phyloP scores from a whole-genome alignment of 2,113 vertebrate species.

The Psephotus haematonotus region DNA sequence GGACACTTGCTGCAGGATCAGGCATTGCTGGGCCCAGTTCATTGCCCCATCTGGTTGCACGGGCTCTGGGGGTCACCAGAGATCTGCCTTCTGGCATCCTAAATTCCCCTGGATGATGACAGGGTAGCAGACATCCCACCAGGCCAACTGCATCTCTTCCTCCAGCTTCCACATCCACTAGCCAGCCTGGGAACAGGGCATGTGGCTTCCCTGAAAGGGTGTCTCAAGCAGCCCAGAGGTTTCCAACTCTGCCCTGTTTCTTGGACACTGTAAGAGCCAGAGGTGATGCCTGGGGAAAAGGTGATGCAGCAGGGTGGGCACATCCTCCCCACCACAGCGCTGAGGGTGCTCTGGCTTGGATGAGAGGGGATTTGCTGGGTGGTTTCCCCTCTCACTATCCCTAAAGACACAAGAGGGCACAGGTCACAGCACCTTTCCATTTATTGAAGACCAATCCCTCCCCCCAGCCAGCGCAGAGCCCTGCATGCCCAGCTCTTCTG shows the following conservation, averaged over 20 bases:
- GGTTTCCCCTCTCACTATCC: background rate
- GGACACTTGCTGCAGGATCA: background rate
- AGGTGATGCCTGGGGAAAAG: background rate
- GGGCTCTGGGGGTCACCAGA: background rate
- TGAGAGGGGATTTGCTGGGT: background rate
- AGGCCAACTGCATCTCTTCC: background rate
- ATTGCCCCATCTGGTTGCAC: background rate
- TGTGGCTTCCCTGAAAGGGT: background rate
- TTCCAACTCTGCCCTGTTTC: background rate
- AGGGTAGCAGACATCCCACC: background rate
- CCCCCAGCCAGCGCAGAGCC: background rate
- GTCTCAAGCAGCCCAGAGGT: background rate
- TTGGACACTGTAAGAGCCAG: background rate
- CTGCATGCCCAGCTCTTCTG: background rate
- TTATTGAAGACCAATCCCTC: constrained; percentile 54
- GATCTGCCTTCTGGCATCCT: background rate
- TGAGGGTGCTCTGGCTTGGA: background rate
- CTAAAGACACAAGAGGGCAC: background rate
- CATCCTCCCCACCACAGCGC: background rate
- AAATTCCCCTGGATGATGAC: background rate
- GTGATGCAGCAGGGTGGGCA: background rate
- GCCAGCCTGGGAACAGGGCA: background rate
- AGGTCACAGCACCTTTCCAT: constrained; percentile 49
- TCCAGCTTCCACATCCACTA: background rate
- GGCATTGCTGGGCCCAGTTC: background rate